Base-by-base conservation (phyloP, 2,888 invertebrate genomes). In the Sceliomorpha sp. region DNA sequence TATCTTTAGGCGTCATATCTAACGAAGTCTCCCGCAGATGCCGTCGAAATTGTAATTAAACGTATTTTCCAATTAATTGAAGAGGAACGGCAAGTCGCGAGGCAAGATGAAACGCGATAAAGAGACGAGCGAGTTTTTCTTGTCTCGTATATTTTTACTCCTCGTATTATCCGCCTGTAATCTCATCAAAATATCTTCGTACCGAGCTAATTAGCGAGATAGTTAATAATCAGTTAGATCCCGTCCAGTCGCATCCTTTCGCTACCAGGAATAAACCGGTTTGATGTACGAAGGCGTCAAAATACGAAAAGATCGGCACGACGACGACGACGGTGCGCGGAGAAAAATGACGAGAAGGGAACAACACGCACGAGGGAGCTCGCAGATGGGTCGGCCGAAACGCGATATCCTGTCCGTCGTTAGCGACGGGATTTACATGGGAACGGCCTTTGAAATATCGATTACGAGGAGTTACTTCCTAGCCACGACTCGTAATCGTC, bases 181-280 rank as follows among this genome's bases (percentile, higher is more conserved):
- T 31, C n/a, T 31, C 4, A 9, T 55, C 62, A 70, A 74, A 64
- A 60, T 72, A 59, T 39, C 50, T 67, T 34, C 60, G 50, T 36
- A 36, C 59, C 64, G 53, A 51, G 66, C 68, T 74, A 77, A 78
- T 79, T 75, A 74, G 59, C 62, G 59, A 66, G n/a, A n/a, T n/a
- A n/a, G n/a, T n/a, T n/a, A n/a, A n/a, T n/a, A 64, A 71, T 59
- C 70, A 32, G 53, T 66, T 63, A 59, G 56, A 44, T 64, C 32
- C 66, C 31, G 26, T 10, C 44, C 44, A 14, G 44, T 44, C 3
- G 29, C 17, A n/a, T 20, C 17, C 50, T 27, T 10, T 17, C 3
- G 34, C 50, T 10, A 26, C 9, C 36, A 37, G 14, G 51, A 39
- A 51, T 39, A 36, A 51, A 27, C 51, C n/a, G n/a, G 36, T 29